A percentile compares a stretch with the other conserved stretches of the same genome.
Conservation (phyloP, 2,888 invertebrate species). For the Steinernema carpocapsae region DNA sequence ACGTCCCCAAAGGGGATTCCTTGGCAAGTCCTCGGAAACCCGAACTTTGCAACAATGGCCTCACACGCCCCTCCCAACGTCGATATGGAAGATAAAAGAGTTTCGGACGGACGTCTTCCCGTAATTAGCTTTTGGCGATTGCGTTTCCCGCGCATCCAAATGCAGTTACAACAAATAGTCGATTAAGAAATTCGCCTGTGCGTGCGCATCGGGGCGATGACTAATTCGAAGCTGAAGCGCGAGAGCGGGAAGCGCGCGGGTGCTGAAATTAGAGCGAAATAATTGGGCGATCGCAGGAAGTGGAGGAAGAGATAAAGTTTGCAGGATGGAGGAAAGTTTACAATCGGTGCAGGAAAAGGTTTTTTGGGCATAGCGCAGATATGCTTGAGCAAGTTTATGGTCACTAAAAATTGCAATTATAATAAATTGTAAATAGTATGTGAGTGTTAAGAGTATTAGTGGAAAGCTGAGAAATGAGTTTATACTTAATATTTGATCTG, state of each 20-base stretch:
- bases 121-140: slow-evolving; percentile 28
- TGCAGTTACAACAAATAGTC: slow-evolving; percentile 32
- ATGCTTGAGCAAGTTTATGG: too few species aligned
- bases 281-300: not conserved
- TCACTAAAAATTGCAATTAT: too few species aligned
- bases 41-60: too few species aligned
- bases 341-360: too few species aligned
- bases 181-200: slow-evolving; percentile 19
- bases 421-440: too few species aligned
- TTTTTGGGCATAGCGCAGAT: too few species aligned
- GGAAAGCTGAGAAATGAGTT: too few species aligned
- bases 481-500: too few species aligned
- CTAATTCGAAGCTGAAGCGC: not conserved
- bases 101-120: slow-evolving; percentile 8
- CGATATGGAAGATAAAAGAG: slow-evolving; percentile 23
- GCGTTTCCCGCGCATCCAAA: slow-evolving; percentile 11
- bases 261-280: not conserved
- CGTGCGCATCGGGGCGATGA: not conserved
- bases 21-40: too few species aligned
- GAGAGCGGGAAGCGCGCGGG: not conserved
- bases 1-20: too few species aligned
- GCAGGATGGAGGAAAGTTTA: too few species aligned
- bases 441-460: too few species aligned
- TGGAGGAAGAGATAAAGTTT: not conserved
- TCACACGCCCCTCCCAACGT: not conserved